phyloP scores from a whole-genome alignment of 2,797 vertebrate genomes.

The Galagoides demidoff region DNA sequence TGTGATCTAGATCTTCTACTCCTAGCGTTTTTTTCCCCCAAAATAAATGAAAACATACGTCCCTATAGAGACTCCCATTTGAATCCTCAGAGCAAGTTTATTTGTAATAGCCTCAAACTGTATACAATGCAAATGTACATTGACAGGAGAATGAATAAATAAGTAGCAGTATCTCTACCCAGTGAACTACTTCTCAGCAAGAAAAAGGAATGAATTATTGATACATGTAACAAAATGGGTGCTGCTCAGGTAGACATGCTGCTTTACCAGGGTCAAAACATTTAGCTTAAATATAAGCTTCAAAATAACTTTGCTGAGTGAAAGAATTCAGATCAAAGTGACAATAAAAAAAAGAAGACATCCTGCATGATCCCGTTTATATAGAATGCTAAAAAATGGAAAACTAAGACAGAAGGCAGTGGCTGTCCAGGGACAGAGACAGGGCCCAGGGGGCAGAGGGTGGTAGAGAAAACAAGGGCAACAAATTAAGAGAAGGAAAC shows the following conservation, averaged over 20 bases:
- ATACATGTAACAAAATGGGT: background rate
- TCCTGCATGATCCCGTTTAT: background rate
- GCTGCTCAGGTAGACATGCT: background rate
- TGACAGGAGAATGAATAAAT: background rate
- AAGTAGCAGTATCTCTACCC: background rate
- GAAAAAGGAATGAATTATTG: background rate
- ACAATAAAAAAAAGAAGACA: background rate
- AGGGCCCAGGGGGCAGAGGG: fast-evolving
- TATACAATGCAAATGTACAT: background rate
- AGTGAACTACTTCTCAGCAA: background rate
- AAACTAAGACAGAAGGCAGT: background rate
- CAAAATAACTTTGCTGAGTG: background rate
- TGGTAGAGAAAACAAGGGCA: background rate
- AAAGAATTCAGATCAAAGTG: constrained; percentile 7
- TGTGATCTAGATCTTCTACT: background rate
- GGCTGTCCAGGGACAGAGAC: background rate
- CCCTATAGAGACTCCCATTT: background rate
- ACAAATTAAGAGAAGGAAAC: background rate
- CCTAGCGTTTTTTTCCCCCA: background rate
- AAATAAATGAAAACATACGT: constrained; percentile 13
- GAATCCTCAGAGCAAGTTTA: background rate
- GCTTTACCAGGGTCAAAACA: background rate
- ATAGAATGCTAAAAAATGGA: background rate
- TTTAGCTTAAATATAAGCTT: constrained; percentile 39
- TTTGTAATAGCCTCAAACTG: background rate